A percentile compares a stretch with the other conserved stretches of the same genome.
phyloP scores from a whole-genome alignment of 2,797 vertebrate genomes.

The Gallirallus australis region DNA sequence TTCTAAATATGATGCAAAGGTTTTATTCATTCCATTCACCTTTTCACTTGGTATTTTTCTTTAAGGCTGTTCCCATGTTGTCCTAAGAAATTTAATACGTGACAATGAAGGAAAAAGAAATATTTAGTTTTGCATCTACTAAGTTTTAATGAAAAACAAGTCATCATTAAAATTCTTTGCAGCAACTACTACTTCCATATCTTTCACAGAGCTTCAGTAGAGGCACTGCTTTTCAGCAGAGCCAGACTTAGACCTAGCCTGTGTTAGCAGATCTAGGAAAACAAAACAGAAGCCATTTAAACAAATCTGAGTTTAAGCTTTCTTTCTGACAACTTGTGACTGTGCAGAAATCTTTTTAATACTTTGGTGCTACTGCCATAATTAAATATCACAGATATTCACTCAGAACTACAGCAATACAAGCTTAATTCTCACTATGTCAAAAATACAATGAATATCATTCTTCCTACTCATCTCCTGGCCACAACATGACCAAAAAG shows the following conservation, averaged over 20 bases:
- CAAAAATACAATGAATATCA: not conserved
- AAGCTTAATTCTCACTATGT: not conserved
- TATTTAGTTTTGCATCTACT: not conserved
- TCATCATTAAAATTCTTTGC: not conserved
- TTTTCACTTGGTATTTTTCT: not conserved
- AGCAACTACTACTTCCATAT: not conserved
- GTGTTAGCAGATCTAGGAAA: not conserved
- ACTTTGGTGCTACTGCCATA: not conserved
- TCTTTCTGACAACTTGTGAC: not conserved
- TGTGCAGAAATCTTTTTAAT: conserved; percentile 7
- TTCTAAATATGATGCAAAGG: not conserved
- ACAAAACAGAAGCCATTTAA: not conserved
- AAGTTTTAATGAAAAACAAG: not conserved
- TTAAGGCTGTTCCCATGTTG: conserved; percentile 17
- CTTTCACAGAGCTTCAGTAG: not conserved
- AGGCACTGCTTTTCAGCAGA: not conserved
- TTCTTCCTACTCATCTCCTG: not conserved
- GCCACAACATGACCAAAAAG: not conserved
- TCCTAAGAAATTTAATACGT: conserved; percentile 4
- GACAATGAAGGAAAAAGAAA: conserved; percentile 9
- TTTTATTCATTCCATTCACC: not conserved
- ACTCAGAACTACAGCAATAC: not conserved
- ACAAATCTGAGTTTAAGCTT: not conserved
- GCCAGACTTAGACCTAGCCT: not conserved
- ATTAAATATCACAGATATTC: not conserved